Evolutionary conservation across 1,140 invertebrate species (phyloP).

Genomic region (Atta colombica): DNA sequence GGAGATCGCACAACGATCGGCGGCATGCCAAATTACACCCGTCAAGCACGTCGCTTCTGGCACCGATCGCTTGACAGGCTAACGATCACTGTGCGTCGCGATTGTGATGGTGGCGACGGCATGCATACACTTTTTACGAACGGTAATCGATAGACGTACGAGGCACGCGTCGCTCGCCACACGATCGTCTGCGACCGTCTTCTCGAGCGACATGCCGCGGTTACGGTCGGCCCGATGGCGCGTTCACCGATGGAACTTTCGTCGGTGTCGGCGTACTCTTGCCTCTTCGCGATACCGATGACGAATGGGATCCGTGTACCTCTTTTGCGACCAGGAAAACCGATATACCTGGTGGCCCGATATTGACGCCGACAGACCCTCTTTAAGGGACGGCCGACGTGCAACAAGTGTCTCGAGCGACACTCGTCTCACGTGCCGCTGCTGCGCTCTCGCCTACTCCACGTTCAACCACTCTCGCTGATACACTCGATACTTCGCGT

Average conservation of each 20-base stretch:
- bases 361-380: slow-evolving; percentile 29
- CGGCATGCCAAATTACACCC: slow-evolving; percentile 37
- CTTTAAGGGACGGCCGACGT: slow-evolving; percentile 60
- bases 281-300: slow-evolving; percentile 1
- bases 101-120: neutral
- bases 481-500: slow-evolving; percentile 49
- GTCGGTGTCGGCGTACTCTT: neutral
- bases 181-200: slow-evolving; percentile 20
- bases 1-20: slow-evolving; percentile 36
- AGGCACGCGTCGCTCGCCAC: slow-evolving; percentile 49
- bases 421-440: slow-evolving; percentile 67
- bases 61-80: slow-evolving; percentile 1
- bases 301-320: neutral
- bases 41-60: slow-evolving; percentile 34
- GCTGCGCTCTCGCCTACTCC: slow-evolving; percentile 48
- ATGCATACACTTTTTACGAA: slow-evolving; percentile 65
- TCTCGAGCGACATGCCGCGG: slow-evolving; percentile 42
- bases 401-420: slow-evolving; percentile 73
- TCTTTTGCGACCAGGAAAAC: neutral
- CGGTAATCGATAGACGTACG: slow-evolving; percentile 30
- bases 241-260: neutral
- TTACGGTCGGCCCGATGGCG: neutral
- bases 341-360: slow-evolving; percentile 1
- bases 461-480: slow-evolving; percentile 49
- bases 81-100: slow-evolving; percentile 30